Evolutionary conservation across 2,113 vertebrate genomes (phyloP).

Genomic region (Callipepla californica): DNA sequence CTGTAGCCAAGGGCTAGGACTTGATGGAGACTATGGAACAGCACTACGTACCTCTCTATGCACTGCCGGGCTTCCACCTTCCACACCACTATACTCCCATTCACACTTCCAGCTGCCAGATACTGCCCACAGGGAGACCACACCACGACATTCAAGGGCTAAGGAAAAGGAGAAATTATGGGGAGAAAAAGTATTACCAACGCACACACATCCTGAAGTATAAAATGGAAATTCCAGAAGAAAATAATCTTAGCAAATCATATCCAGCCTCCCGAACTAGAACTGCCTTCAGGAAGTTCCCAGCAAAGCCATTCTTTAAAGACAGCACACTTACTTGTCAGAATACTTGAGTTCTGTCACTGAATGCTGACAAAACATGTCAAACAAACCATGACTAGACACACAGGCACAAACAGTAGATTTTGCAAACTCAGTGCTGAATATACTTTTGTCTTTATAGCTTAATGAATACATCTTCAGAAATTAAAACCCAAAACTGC

Average conservation of each 20-base stretch:
- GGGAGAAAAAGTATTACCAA: background rate
- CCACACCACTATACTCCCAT: constrained; percentile 88
- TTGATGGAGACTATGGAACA: background rate
- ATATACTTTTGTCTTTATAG: background rate
- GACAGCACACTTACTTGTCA: background rate
- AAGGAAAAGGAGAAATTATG: background rate
- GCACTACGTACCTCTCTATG: constrained; percentile 86
- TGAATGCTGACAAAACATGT: background rate
- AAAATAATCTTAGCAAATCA: background rate
- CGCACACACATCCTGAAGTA: background rate
- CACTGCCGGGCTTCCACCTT: constrained; percentile 85
- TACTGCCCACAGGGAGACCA: constrained; percentile 93
- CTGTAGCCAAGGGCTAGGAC: background rate
- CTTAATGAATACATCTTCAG: background rate
- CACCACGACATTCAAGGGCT: constrained; percentile 89
- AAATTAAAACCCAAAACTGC: background rate
- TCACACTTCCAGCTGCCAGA: constrained; percentile 88
- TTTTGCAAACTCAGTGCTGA: background rate
- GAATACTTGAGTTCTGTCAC: background rate
- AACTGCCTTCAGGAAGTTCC: background rate
- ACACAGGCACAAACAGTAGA: background rate
- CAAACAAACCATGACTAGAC: background rate
- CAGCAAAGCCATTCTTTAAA: background rate
- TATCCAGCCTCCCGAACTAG: background rate
- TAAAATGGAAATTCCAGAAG: background rate